Base-by-base conservation (phyloP, 2,888 invertebrate species). In the Zaprionus obscuricornis region DNA sequence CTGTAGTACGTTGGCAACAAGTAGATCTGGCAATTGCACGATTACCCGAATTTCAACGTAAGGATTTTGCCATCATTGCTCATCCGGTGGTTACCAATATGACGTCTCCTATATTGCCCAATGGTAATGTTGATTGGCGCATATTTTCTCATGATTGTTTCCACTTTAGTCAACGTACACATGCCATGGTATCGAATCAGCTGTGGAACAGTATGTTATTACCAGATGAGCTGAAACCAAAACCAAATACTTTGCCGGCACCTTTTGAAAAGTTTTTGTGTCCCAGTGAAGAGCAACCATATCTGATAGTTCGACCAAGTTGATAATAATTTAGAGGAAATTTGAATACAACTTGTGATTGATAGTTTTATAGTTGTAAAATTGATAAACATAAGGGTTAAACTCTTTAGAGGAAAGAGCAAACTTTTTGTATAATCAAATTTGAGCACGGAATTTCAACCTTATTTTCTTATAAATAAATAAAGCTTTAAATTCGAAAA, bases 91-190 rank as follows among this genome's bases (percentile, higher is more conserved):
- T 81, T 86, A 3, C 74, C 57, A 59, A 87, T 27, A 13, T 77
- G 1, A 66, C 64, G 0, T 66, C 91, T 10, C 92, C 92, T 1
- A 58, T 13, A 6, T 62, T 58, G 8, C 51, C 83, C 3, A 79
- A 90, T 52, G 92, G 91, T 2, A 65, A 73, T 0, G 83, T 88
- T 0, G 93, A 93, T 85, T 89, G 90, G 60, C 88, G 91, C 3
- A 92, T 90, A 74, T 85, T 93, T 46, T 91, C 92, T 0, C 86
- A 87, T 16, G 93, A 93, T 83, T 93, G 93, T 77, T 93, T 93
- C 68, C 93, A 93, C 78, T 90, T 92, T 7, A 92, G 92, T 75
- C 93, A 93, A 75, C 92, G 91, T 63, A 90, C 90, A 36, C 91
- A 93, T 74, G 92, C 93, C 3, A 83, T 89, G 86, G 88, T 90